Conservation (phyloP, 2,113 vertebrate species). For the Chlamydotis undulata region DNA sequence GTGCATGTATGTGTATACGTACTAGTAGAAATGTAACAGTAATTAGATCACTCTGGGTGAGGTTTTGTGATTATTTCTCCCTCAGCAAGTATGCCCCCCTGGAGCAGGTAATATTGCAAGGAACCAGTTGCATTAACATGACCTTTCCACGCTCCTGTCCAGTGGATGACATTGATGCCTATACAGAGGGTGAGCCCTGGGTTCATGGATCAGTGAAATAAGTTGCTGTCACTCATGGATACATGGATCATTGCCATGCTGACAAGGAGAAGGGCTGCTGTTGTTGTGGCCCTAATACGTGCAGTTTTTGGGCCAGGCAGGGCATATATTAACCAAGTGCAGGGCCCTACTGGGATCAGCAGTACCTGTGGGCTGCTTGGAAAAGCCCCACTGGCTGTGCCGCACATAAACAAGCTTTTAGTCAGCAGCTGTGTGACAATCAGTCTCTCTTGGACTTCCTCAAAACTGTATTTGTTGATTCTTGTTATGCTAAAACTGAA, state of each 20-base stretch:
- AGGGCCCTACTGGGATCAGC: not conserved
- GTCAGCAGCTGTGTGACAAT: not conserved
- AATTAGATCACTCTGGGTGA: not conserved
- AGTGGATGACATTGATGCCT: not conserved
- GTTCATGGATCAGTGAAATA: not conserved
- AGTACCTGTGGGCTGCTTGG: not conserved
- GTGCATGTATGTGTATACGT: accelerated
- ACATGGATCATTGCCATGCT: not conserved
- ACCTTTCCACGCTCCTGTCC: not conserved
- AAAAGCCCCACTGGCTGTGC: not conserved
- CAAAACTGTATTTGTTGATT: not conserved
- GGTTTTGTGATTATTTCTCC: not conserved
- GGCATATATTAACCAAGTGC: not conserved
- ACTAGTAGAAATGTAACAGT: not conserved
- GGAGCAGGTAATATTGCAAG: not conserved
- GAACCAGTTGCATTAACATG: not conserved
- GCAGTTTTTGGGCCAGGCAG: not conserved
- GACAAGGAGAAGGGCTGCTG: not conserved
- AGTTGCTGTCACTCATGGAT: not conserved
- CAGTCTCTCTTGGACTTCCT: not conserved
- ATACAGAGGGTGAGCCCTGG: accelerated
- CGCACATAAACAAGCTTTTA: not conserved
- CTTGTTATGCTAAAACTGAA: not conserved
- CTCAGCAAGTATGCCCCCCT: not conserved
- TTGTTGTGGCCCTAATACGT: accelerated